Evolutionary conservation across 2,113 vertebrate species (phyloP), one percentile per base, ranked within the genome.

Genomic region (Polypterus senegalus): DNA sequence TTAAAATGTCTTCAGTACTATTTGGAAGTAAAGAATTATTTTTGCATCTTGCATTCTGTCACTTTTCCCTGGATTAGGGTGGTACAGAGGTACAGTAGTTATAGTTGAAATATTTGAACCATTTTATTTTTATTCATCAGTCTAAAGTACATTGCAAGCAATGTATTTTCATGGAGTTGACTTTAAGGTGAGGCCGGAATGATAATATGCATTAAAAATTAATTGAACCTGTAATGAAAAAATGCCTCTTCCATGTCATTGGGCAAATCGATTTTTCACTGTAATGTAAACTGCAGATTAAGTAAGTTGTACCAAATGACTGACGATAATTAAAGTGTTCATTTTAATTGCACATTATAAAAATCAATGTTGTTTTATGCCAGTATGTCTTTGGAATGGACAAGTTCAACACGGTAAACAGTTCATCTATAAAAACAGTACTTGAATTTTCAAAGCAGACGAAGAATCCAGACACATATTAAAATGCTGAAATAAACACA

Each of bases 141-240:
- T 27, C 27, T 27, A 27, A 27, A 27, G 56, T 46, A 58, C 56
- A 58, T 3, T 58, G 56, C 44, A 58, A 43, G 56, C 27, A 58
- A 43, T 44, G 56, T 43, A 11, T 45, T 6, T 45, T 58, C 27
- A 45, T 58, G 56, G 6, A 11, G 44, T 27, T 58, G 56, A 58
- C 56, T 58, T 58, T 58, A 45, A 58, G 56, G 43, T 9, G 27
- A 58, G 56, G 43, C 3, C 44, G 56, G 43, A 45, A 58, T 45
- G 56, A 58, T 58, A 58, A 58, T 58, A 45, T 58, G 46, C 56
- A 58, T 58, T 58, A 11, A 45, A 58, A 58, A 43, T 58, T 58
- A 58, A 58, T 58, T 58, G 56, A 11, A 58, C 56, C n/a, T 58
- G 44, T 58, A 58, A 58, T 58, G 27, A 58, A 58, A 57, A 27